Evolutionary conservation across 2,888 invertebrate genomes (phyloP), one percentile per base, ranked within the genome.

Genomic region (Smittia aterrima): DNA sequence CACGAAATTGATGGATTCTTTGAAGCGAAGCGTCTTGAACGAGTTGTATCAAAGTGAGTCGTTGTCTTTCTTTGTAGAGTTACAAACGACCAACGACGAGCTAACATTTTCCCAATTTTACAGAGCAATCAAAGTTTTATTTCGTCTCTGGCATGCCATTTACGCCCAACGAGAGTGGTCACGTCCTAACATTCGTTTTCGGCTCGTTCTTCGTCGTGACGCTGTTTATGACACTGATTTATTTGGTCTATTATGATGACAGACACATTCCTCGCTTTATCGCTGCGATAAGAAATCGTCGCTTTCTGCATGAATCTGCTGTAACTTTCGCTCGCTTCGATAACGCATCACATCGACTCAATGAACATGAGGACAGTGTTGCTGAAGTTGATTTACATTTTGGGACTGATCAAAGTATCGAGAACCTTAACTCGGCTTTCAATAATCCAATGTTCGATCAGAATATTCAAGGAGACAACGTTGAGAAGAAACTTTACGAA

Each of bases 401-500:
- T 47, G 73, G 73, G 11, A 71, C 58, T 6, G 66, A 73, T 73
- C 66, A 73, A 73, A 73, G 73, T 41, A 66, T 73, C 16, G 73
- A 73, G 24, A 66, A 73, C 62, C 13, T 73, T 11, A 73, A 66
- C 58, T 16, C 58, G 32, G 75, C 81, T 1, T 83, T 83, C 68
- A 79, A 83, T 75, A 83, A 83, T 79, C 83, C 83, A 13, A 81
- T 83, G 81, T 83, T 81, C 77, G 79, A 77, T 64, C 27, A 64
- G 20, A 64, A 64, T 16, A 79, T 98, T 93, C 74, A 99, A 85
- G 66, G 98, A 98, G n/a, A 95, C 88, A 74, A 20, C n/a, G 47
- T 24, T 24, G 40, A 3, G 40, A 58, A 25, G 47, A n/a, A 91
- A 87, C 9, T 96, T 98, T 1, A 92, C 22, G 58, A 58, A 4